Evolutionary conservation across 2,113 vertebrate genomes (phyloP).

Genomic region (Picathartes gymnocephalus): DNA sequence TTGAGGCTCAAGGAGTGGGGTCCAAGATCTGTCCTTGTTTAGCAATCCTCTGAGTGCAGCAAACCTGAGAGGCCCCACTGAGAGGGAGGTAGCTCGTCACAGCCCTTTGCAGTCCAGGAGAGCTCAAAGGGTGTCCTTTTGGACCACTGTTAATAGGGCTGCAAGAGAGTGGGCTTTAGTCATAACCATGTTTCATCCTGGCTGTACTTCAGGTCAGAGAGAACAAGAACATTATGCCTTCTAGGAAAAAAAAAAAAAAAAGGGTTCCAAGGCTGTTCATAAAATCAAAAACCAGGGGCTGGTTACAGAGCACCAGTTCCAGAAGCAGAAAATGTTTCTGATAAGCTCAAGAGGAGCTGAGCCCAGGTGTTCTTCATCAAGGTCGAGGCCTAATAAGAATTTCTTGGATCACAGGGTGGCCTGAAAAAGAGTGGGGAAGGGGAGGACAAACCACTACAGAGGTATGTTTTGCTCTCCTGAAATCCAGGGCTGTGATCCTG

Average conservation of each 20-base stretch:
- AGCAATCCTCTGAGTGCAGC: neutral
- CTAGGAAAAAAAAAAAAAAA: neutral
- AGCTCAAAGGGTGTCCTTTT: neutral
- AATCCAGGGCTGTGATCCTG: neutral
- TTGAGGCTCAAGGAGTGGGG: neutral
- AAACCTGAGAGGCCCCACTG: neutral
- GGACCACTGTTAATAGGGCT: rapidly evolving
- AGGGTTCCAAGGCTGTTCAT: neutral
- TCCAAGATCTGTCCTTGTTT: neutral
- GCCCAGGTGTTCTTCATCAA: neutral
- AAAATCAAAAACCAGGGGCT: neutral
- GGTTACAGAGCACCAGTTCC: neutral
- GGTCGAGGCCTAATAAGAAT: rapidly evolving
- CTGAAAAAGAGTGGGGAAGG: neutral
- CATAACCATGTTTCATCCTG: neutral
- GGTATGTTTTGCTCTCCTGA: neutral
- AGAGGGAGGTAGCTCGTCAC: neutral
- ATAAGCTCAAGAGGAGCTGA: neutral
- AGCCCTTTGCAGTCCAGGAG: neutral
- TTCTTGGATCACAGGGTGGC: neutral
- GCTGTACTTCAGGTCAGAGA: neutral
- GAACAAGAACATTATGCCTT: neutral
- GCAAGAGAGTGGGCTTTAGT: neutral
- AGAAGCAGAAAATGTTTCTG: neutral
- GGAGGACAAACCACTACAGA: neutral